A percentile compares a stretch with the other conserved stretches of the same genome.
phyloP scores from a whole-genome alignment of 2,113 vertebrate species.

The Narcine bancroftii region DNA sequence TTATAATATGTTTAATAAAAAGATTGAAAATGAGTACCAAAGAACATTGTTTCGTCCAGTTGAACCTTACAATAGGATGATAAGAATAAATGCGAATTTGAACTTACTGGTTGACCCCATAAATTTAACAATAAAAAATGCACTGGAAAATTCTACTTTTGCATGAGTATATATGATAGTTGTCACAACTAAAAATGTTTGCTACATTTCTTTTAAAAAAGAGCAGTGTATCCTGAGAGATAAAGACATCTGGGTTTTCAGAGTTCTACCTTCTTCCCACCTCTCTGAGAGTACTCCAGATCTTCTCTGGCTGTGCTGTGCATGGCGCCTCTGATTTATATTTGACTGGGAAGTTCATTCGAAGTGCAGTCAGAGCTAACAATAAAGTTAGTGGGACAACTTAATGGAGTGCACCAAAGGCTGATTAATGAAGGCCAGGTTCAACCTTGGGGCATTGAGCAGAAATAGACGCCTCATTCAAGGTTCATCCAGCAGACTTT shows the following conservation, averaged over 20 bases:
- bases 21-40: too few relatives aligned
- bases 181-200: not conserved
- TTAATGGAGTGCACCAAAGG: not conserved
- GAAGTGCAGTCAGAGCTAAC: conserved; percentile 28
- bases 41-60: too few relatives aligned
- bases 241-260: not conserved
- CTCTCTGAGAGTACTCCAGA: not conserved
- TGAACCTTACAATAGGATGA: too few relatives aligned
- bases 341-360: conserved; percentile 19
- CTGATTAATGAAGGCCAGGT: conserved; percentile 25
- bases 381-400: not conserved
- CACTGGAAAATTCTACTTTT: too few relatives aligned
- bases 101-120: too few relatives aligned
- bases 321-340: conserved; percentile 6
- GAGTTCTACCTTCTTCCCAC: not conserved
- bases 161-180: too few relatives aligned
- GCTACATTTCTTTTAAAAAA: not conserved
- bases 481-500: not conserved
- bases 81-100: too few relatives aligned
- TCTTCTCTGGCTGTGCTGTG: conserved; percentile 12
- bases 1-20: too few relatives aligned
- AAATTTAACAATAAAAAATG: too few relatives aligned
- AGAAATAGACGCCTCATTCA: not conserved
- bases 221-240: not conserved
- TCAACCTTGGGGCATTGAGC: not conserved